Evolutionary conservation across 2,797 vertebrate species (phyloP).

Genomic region (Tadarida brasiliensis): DNA sequence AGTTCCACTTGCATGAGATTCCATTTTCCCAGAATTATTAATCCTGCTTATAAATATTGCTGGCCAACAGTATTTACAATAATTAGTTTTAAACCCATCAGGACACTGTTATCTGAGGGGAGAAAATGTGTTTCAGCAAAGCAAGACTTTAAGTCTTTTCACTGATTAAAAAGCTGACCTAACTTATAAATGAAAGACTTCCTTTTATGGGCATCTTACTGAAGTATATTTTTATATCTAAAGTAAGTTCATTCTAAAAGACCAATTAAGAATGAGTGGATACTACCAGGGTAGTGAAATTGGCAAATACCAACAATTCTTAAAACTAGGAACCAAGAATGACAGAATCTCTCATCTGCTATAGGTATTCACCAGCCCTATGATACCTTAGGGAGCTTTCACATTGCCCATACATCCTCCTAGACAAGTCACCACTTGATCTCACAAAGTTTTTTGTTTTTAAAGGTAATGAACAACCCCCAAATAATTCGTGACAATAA

Average conservation of each 20-base stretch:
- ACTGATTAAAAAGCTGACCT: conserved; percentile 48
- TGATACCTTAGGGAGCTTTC: background rate
- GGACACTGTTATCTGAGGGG: background rate
- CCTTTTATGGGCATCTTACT: background rate
- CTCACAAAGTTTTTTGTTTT: background rate
- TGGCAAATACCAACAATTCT: conserved; percentile 52
- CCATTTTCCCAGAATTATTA: conserved; percentile 47
- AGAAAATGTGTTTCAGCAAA: conserved; percentile 39
- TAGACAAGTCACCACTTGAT: background rate
- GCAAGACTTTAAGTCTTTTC: conserved; percentile 2
- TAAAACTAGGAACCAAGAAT: conserved; percentile 48
- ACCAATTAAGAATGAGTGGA: conserved; percentile 19
- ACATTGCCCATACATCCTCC: background rate
- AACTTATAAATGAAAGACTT: conserved; percentile 48
- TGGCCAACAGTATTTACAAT: conserved; percentile 30
- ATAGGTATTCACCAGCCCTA: background rate
- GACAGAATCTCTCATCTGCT: background rate
- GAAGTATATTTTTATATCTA: background rate
- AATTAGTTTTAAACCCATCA: conserved; percentile 49
- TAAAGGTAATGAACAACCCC: conserved; percentile 32
- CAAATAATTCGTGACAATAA: conserved; percentile 41
- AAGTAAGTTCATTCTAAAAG: conserved; percentile 42
- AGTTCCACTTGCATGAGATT: conserved; percentile 2
- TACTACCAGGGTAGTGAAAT: background rate
- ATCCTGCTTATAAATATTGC: conserved; percentile 30